Conservation (phyloP, 2,797 vertebrate genomes). For the Sphaeramia orbicularis region DNA sequence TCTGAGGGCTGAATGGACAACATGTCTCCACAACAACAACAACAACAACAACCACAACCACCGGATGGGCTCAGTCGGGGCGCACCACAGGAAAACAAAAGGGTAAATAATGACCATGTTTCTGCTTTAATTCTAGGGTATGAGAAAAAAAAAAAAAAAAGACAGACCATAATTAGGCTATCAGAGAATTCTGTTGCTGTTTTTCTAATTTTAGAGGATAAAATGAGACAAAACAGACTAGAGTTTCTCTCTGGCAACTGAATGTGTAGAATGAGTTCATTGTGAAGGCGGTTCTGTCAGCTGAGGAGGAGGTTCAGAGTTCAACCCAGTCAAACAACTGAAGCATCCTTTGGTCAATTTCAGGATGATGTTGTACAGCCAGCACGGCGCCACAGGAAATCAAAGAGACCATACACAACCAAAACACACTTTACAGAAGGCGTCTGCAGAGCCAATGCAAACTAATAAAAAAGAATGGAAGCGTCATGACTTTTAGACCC, state of each 20-base stretch:
- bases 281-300: neutral
- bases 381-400: too few relatives aligned
- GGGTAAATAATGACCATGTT: conserved; percentile 41
- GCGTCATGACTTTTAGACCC: too few relatives aligned
- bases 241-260: neutral
- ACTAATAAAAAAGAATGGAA: too few relatives aligned
- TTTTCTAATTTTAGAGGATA: neutral
- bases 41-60: conserved; percentile 70
- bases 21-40: conserved; percentile 80
- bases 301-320: conserved; percentile 17
- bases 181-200: too few relatives aligned
- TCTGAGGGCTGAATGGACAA: conserved; percentile 71
- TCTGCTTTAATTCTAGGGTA: too few relatives aligned
- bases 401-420: neutral
- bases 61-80: conserved; percentile 53
- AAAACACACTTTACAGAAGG: too few relatives aligned
- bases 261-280: neutral
- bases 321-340: conserved; percentile 7
- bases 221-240: neutral
- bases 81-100: conserved; percentile 57
- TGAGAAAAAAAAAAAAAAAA: too few relatives aligned
- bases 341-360: too few relatives aligned
- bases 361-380: neutral
- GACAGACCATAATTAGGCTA: too few relatives aligned
- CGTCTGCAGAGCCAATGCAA: too few relatives aligned